Evolutionary conservation across 2,113 vertebrate species (phyloP).

Genomic region (Urocitellus parryii): DNA sequence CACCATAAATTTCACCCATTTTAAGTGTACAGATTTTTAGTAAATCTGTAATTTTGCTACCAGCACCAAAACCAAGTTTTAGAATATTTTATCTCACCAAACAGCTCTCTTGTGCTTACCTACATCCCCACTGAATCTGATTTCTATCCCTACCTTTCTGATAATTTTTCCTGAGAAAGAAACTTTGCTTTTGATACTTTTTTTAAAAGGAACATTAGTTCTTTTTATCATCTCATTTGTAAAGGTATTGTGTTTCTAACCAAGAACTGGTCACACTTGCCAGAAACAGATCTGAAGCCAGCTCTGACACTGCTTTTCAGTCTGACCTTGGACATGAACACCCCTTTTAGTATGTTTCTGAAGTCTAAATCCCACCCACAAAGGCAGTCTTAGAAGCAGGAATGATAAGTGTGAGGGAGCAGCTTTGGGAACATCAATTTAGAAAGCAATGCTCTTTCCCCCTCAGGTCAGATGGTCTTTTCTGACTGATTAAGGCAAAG

Average conservation of each 20-base stretch:
- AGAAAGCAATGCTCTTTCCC: slow-evolving; percentile 63
- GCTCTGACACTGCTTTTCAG: slow-evolving; percentile 51
- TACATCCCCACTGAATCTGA: not conserved
- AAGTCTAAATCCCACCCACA: slow-evolving; percentile 62
- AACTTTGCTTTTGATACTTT: not conserved
- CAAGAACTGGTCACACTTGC: slow-evolving; percentile 39
- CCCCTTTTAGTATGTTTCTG: slow-evolving; percentile 25
- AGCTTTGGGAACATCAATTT: slow-evolving; percentile 61
- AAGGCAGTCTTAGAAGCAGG: slow-evolving; percentile 61
- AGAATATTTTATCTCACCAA: slow-evolving; percentile 33
- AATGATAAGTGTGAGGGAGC: slow-evolving; percentile 59
- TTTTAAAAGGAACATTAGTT: slow-evolving; percentile 13
- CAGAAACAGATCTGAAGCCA: slow-evolving; percentile 64
- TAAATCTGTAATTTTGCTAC: slow-evolving; percentile 38
- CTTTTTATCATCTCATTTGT: slow-evolving; percentile 56
- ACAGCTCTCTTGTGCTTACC: not conserved
- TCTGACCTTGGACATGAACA: slow-evolving; percentile 49
- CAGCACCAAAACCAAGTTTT: slow-evolving; percentile 43
- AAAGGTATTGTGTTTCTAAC: slow-evolving; percentile 6
- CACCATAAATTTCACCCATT: slow-evolving; percentile 36
- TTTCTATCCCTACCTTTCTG: slow-evolving; percentile 53
- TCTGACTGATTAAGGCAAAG: slow-evolving; percentile 62
- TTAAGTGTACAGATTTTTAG: slow-evolving; percentile 49
- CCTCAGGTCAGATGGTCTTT: slow-evolving; percentile 71
- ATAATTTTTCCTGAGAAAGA: slow-evolving; percentile 61